Conservation (phyloP, 2,797 vertebrate genomes). For the Bryconaethiops microstoma region DNA sequence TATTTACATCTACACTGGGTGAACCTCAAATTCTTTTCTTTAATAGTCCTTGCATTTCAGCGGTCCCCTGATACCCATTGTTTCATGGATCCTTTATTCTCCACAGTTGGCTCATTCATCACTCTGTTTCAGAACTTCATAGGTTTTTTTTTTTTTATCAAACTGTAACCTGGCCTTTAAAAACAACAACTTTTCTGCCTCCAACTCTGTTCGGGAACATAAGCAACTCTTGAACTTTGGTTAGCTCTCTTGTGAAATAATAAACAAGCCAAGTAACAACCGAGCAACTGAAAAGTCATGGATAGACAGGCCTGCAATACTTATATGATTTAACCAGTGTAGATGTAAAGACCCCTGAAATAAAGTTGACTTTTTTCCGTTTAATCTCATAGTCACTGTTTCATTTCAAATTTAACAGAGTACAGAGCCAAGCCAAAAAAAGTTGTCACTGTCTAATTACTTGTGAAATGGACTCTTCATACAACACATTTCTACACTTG, state of each 20-base stretch:
- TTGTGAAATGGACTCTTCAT: no score
- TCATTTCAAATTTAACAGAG: no score
- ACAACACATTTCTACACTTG: neutral
- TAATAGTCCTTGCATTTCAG: neutral
- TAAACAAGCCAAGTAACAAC: no score
- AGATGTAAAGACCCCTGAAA: neutral
- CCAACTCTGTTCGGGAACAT: neutral
- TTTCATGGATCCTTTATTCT: neutral
- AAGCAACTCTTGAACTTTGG: neutral
- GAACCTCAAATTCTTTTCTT: neutral
- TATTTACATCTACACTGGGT: neutral
- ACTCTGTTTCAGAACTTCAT: neutral
- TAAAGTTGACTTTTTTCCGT: neutral
- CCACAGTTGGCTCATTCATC: neutral
- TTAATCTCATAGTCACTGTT: no score
- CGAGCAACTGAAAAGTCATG: no score
- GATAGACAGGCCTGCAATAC: neutral
- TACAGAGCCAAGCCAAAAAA: no score
- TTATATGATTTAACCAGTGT: neutral
- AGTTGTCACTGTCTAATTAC: no score
- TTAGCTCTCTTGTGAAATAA: no score
- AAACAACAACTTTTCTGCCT: no score
- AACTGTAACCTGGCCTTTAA: neutral
- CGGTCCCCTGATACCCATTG: neutral
- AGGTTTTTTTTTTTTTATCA: no score